A percentile compares a stretch with the other conserved stretches of the same genome.
phyloP scores from a whole-genome alignment of 2,797 vertebrate genomes.

The Echeneis naucrates region DNA sequence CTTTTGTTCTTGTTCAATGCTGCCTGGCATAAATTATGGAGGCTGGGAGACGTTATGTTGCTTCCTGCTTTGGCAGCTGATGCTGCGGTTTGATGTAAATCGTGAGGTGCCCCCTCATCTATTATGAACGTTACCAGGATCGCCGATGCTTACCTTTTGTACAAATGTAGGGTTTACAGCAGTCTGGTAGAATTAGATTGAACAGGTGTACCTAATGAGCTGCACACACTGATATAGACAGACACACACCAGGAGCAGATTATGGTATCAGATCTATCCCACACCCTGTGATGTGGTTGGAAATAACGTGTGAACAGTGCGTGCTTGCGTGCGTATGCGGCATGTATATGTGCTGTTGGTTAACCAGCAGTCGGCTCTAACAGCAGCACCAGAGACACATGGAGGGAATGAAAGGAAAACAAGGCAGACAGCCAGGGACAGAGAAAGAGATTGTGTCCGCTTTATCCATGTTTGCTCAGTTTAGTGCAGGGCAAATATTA shows the following conservation, averaged over 20 bases:
- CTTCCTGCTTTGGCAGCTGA: neutral
- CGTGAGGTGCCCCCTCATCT: neutral
- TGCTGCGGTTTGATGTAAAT: neutral
- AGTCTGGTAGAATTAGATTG: conserved; percentile 38
- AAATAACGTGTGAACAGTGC: conserved; percentile 39
- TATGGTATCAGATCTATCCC: conserved; percentile 59
- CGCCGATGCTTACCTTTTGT: neutral
- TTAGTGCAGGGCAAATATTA: conserved; percentile 80
- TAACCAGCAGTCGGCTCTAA: conserved; percentile 38
- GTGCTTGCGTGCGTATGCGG: conserved; percentile 2
- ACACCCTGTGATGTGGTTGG: conserved; percentile 47
- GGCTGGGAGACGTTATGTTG: neutral
- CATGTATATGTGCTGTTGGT: neutral
- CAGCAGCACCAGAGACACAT: conserved; percentile 45
- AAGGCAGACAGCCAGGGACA: conserved; percentile 67
- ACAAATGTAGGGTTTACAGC: conserved; percentile 9
- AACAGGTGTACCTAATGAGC: conserved; percentile 62
- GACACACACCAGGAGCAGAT: conserved; percentile 51
- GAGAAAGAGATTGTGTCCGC: conserved; percentile 68
- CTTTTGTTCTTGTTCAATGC: too few species aligned
- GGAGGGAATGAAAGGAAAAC: conserved; percentile 70
- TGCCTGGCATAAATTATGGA: too few species aligned
- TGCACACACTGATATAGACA: conserved; percentile 36
- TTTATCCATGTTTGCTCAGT: conserved; percentile 81
- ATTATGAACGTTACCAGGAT: neutral